Conservation (phyloP, 2,888 invertebrate species). For the Hololepta plana region DNA sequence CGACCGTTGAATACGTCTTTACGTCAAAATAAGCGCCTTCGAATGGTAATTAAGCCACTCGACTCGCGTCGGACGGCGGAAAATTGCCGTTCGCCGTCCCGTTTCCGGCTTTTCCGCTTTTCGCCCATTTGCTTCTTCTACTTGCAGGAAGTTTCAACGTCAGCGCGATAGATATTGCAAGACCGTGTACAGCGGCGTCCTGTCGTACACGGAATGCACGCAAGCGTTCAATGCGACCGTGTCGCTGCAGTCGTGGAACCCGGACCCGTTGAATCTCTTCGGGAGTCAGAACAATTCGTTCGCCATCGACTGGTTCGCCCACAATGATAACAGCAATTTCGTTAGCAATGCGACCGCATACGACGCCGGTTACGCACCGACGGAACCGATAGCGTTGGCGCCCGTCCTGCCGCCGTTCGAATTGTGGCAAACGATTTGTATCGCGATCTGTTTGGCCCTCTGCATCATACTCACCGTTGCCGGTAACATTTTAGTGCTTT, state of each 20-base stretch:
- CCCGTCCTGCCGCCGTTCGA: constrained; percentile 70
- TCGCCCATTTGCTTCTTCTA: constrained; percentile 3
- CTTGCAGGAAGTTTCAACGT: constrained; percentile 52
- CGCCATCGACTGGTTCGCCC: constrained; percentile 10
- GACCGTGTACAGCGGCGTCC: constrained; percentile 39
- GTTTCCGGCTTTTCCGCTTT: constrained; percentile 9
- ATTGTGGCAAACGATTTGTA: constrained; percentile 76
- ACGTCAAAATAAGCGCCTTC: too few relatives aligned
- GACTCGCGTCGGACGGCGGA: too few relatives aligned
- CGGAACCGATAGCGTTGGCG: constrained; percentile 10
- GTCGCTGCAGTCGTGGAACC: constrained; percentile 17
- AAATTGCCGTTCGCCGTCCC: too few relatives aligned
- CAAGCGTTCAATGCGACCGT: constrained; percentile 29
- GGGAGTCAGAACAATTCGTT: constrained; percentile 12
- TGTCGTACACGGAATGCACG: constrained; percentile 41
- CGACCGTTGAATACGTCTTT: too few relatives aligned
- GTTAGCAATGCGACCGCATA: constrained; percentile 9
- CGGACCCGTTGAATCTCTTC: constrained; percentile 21
- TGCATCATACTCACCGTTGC: constrained; percentile 85
- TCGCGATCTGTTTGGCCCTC: constrained; percentile 69
- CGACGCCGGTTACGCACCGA: constrained; percentile 10
- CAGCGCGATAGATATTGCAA: constrained; percentile 57
- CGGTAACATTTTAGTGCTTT: constrained; percentile 87
- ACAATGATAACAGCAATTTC: constrained; percentile 4
- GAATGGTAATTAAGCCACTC: too few relatives aligned